Conservation (phyloP, 2,797 vertebrate species). For the Manis pentadactyla region DNA sequence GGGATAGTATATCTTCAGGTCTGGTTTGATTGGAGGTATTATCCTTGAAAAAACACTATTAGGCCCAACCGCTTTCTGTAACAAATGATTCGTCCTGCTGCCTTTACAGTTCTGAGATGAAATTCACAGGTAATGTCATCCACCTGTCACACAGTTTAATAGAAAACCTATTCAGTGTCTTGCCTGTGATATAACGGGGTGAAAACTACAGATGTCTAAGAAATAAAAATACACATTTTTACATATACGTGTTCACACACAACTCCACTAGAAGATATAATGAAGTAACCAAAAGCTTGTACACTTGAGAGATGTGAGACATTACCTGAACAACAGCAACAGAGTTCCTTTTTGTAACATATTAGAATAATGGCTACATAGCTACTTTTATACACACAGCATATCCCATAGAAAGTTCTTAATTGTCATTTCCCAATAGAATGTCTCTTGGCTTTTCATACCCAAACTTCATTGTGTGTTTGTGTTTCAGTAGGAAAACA, state of each 20-base stretch:
- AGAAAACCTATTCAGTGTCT: background rate
- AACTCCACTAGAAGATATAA: background rate
- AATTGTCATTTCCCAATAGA: background rate
- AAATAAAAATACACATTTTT: background rate
- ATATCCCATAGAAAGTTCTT: background rate
- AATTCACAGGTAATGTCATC: background rate
- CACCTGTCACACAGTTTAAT: background rate
- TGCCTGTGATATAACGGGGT: background rate
- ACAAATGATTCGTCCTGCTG: background rate
- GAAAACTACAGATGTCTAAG: background rate
- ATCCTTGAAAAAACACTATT: no score
- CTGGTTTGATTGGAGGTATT: background rate
- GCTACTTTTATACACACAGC: background rate
- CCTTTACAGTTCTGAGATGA: background rate
- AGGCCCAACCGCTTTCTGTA: background rate
- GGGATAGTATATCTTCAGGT: background rate
- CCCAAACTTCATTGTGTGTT: background rate
- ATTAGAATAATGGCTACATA: background rate
- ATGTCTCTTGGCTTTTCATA: background rate
- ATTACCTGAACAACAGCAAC: background rate
- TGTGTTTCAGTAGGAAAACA: background rate
- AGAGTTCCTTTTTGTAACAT: background rate
- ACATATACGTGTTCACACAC: background rate
- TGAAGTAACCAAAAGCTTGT: background rate
- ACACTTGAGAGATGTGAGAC: background rate